These are phyloP conservation scores for Abramis brama DNA, from an alignment of 2,113 vertebrate genomes.

Conservation along the genomic window DNA sequence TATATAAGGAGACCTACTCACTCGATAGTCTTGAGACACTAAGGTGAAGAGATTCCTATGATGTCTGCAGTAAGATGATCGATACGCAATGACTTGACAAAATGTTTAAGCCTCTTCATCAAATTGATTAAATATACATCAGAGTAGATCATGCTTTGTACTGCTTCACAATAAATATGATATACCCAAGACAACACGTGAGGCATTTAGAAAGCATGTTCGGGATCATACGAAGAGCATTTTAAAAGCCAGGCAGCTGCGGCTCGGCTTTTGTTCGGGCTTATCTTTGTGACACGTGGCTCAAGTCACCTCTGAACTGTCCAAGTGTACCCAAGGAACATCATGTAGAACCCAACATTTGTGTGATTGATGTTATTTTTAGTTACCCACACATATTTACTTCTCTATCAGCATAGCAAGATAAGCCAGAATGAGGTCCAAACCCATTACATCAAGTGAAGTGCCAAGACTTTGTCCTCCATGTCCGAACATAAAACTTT, in stretches of 20 bases:
- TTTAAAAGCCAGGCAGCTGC: neutral
- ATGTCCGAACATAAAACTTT: conserved; percentile 19
- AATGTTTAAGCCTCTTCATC: neutral
- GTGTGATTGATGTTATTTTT: too few species aligned
- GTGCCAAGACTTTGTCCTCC: conserved; percentile 14
- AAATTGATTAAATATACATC: neutral
- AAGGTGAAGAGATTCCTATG: neutral
- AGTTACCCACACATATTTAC: neutral
- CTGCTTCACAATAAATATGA: neutral
- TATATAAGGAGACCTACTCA: conserved; percentile 40
- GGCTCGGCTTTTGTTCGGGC: neutral
- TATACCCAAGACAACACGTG: neutral
- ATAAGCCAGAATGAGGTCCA: conserved; percentile 10
- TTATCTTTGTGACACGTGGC: neutral
- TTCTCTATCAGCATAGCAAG: neutral
- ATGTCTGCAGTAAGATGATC: neutral
- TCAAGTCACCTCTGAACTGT: conserved; percentile 6
- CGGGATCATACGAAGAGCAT: neutral
- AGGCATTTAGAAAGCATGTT: neutral
- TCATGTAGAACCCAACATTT: neutral
- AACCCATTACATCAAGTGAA: conserved; percentile 8
- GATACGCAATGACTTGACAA: neutral
- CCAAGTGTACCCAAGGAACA: neutral
- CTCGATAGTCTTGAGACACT: neutral
- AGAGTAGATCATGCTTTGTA: conserved; percentile 4